Evolutionary conservation across 2,888 invertebrate species (phyloP).

Genomic region (Oxycera nigricornis): DNA sequence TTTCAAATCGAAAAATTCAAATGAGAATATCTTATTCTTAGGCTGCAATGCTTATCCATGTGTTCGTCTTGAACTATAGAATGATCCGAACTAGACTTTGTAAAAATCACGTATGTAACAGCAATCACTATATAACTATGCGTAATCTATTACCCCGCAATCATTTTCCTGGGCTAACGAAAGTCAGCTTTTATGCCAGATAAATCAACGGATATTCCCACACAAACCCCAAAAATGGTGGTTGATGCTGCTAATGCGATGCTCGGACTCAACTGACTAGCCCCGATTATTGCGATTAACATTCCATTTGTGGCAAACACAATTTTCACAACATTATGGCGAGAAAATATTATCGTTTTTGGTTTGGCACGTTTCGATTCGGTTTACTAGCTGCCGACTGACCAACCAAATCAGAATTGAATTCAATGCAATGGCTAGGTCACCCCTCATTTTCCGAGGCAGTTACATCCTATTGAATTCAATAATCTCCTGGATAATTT

Average conservation of each 20-base stretch:
- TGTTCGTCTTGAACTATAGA: no score
- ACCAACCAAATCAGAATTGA: conserved; percentile 10
- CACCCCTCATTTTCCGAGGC: neutral
- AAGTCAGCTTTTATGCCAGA: no score
- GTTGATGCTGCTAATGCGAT: neutral
- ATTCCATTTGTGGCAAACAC: conserved; percentile 17
- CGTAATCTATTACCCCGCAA: no score
- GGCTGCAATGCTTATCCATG: no score
- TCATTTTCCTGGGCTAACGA: no score
- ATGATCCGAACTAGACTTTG: no score
- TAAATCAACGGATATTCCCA: no score
- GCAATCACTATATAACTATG: no score
- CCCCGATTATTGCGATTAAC: conserved; percentile 12
- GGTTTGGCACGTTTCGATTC: conserved; percentile 26
- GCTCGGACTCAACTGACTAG: neutral
- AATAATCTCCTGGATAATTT: conserved; percentile 30
- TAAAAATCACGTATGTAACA: no score
- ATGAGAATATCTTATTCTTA: no score
- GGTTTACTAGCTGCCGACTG: neutral
- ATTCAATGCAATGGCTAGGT: conserved; percentile 2
- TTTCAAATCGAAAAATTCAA: no score
- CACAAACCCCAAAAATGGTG: neutral
- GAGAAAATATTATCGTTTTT: conserved; percentile 4
- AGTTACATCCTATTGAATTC: conserved; percentile 3
- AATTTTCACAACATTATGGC: conserved; percentile 20